phyloP scores from a whole-genome alignment of 2,888 invertebrate species.

The Drosophila kanekoi region DNA sequence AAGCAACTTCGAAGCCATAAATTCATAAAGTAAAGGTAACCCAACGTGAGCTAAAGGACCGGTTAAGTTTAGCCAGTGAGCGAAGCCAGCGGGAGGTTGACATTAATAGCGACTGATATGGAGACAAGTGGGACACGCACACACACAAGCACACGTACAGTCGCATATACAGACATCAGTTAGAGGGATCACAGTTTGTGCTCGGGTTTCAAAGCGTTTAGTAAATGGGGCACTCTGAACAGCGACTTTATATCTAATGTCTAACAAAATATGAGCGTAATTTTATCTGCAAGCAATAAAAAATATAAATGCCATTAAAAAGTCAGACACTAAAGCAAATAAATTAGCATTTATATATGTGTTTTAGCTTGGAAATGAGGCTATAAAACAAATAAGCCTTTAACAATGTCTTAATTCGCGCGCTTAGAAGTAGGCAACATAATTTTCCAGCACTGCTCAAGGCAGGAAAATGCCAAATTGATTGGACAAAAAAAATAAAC shows the following conservation, averaged over 20 bases:
- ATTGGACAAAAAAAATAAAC: too few species aligned
- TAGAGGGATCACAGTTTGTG: conserved; percentile 7
- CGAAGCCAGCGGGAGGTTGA: conserved; percentile 64
- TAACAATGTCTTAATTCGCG: conserved; percentile 5
- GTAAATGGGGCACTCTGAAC: conserved; percentile 24
- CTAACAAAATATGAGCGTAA: conserved; percentile 12
- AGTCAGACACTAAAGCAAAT: background rate
- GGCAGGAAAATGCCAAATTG: background rate
- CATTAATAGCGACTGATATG: conserved; percentile 62
- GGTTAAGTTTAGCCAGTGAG: conserved; percentile 52
- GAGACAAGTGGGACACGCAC: conserved; percentile 34
- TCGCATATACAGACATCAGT: conserved; percentile 8
- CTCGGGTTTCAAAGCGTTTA: conserved; percentile 10
- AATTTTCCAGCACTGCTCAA: background rate
- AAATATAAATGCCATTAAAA: conserved; percentile 17
- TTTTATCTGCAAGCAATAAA: conserved; percentile 13
- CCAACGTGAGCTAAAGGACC: conserved; percentile 35
- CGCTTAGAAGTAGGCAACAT: background rate
- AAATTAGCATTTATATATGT: conserved; percentile 7
- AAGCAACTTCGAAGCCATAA: conserved; percentile 67
- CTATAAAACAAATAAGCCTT: conserved; percentile 9
- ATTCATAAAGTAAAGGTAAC: conserved; percentile 59
- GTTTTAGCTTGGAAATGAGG: background rate
- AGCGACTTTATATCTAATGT: conserved; percentile 17
- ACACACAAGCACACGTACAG: background rate